Percentiles rank a stretch among this genome's conserved stretches.
Conservation (phyloP, 2,888 invertebrate species). For the Embidobia sp. region DNA sequence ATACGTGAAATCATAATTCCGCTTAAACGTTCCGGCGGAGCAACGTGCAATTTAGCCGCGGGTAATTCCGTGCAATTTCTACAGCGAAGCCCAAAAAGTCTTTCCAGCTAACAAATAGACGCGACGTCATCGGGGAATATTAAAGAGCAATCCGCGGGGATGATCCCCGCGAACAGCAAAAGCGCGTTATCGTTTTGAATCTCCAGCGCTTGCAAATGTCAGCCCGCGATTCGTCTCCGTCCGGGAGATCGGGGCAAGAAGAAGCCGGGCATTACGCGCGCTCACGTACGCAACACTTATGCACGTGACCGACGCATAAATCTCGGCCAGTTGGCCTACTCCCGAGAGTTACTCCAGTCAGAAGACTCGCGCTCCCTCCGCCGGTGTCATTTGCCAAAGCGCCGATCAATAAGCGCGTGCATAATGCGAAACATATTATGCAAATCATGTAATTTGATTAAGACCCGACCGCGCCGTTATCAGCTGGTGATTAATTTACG, state of each 20-base stretch:
- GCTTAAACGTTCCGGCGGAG: slow-evolving; percentile 20
- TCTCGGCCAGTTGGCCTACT: slow-evolving; percentile 68
- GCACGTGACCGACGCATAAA: slow-evolving; percentile 63
- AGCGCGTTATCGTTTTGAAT: slow-evolving; percentile 55
- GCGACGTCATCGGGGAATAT: slow-evolving; percentile 6
- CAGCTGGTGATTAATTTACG: too few species aligned
- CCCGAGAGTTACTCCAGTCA: slow-evolving; percentile 41
- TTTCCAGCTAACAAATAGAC: slow-evolving; percentile 46
- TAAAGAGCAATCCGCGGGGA: slow-evolving; percentile 26
- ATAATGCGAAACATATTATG: slow-evolving; percentile 53
- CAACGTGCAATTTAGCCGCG: slow-evolving; percentile 35
- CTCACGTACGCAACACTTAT: slow-evolving; percentile 37
- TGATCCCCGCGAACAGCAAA: slow-evolving; percentile 54
- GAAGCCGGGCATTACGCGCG: slow-evolving; percentile 26
- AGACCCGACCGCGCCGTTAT: slow-evolving; percentile 16
- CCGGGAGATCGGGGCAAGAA: slow-evolving; percentile 19
- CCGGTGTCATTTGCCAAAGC: slow-evolving; percentile 51
- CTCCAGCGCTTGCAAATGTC: slow-evolving; percentile 30
- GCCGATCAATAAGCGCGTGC: slow-evolving; percentile 50
- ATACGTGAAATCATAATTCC: slow-evolving; percentile 35
- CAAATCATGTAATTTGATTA: slow-evolving; percentile 34
- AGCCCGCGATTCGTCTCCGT: slow-evolving; percentile 22
- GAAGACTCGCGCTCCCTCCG: slow-evolving; percentile 43
- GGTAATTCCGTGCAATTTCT: slow-evolving; percentile 25
- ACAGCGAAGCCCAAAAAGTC: too few species aligned